Evolutionary conservation across 1,140 invertebrate genomes (phyloP), one percentile per base, ranked within the genome.

Genomic region (Branchinecta lynchi): DNA sequence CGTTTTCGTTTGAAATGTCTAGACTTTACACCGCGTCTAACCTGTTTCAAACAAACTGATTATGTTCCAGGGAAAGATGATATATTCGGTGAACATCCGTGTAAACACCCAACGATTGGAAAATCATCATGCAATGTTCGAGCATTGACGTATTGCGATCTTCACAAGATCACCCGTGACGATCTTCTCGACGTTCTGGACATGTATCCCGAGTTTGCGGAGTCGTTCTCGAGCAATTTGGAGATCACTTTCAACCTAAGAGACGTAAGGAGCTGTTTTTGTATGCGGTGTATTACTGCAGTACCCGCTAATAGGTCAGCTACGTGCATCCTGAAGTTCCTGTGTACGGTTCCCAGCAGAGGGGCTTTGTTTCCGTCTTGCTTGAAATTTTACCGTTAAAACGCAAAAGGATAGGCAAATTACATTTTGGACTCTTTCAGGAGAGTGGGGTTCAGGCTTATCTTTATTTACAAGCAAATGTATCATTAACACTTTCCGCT

Each of bases 71-170:
- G 92, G 66, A 98, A 98, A 81, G 93, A 95, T 76, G 96, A 99
- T 79, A 94, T 98, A 76, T 98, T 98, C 79, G 96, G 96, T 8
- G 96, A 98, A 78, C 98, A 98, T 81, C 93, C 96, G 7, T 96
- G 94, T 78, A 85, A 90, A 72, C 86, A 97, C 80, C 77, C 86
- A 43, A 96, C 93, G 7, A 88, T 98, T 68, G 96, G 96, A 20
- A 97, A 98, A 77, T 96, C 94, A 60, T 93, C 92, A 73, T 97
- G 91, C 79, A 93, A 96, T 77, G 94, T 98, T n/a, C 85, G 95
- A 75, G 95, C 95, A n/a, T 82, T 99, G 73, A 98, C 95, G 0
- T 98, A 98, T 80, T 98, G 96, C 83, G 96, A 99, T 84, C 84
- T 99, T 68, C 96, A 98, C 79, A 96, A 96, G 79, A 95, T 99